Evolutionary conservation across 2,888 invertebrate genomes (phyloP), one percentile per base, ranked within the genome.

Genomic region (Agrenia bidenticulata): DNA sequence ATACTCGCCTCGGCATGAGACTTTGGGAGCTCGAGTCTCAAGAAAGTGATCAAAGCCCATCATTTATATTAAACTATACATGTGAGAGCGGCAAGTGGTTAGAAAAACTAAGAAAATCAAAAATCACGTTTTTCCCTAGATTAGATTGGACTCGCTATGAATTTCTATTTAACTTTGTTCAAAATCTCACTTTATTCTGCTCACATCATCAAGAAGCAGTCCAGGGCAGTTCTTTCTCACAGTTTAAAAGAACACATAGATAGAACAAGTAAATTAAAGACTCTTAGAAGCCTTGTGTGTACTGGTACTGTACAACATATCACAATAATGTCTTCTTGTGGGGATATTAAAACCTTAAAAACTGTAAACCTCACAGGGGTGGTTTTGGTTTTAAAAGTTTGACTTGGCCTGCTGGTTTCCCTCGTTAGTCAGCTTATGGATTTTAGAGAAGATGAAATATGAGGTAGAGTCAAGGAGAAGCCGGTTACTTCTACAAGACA

Each of bases 211-310:
- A 39, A 54, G 45, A 15, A 19, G 37, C 45, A 49, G 17, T 19
- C 2, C 54, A 41, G 61, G 61, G 41, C 61, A 61, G 41, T 61
- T 61, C 42, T 37, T 61, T 61, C 61, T 61, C 61, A 61, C 61
- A 54, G 54, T 54, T 32, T 55, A 27, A 11, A n/a, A n/a, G 15
- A 15, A 45, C 5, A 45, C n/a, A 45, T 19, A 45, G 19, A 19
- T 19, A 11, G 9, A 45, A 45, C 32, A 32, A 32, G 32, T n/a
- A n/a, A n/a, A n/a, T 32, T 32, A 32, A 32, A 32, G 32, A n/a
- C n/a, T n/a, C n/a, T n/a, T n/a, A n/a, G n/a, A n/a, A n/a, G n/a
- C n/a, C n/a, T n/a, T n/a, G n/a, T n/a, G 39, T 11, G 9, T 39
- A 15, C 15, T 39, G 39, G 39, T 39, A 39, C 15, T 39, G 15